A percentile compares a stretch with the other conserved stretches of the same genome.
Conservation (phyloP, 2,113 vertebrate genomes). For the Centropus bengalensis region DNA sequence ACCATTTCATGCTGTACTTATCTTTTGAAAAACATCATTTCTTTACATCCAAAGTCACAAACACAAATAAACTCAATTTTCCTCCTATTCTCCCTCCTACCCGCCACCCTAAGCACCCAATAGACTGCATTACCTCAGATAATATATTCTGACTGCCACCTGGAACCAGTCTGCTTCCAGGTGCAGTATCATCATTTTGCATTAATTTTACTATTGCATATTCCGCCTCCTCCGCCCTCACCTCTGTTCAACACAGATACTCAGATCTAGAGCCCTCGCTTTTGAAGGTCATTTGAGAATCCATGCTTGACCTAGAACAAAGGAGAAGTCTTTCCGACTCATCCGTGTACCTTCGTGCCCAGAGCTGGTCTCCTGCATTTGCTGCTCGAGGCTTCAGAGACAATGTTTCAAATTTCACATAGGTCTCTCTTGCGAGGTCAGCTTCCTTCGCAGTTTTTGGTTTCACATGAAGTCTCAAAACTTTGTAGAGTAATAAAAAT, state of each 20-base stretch:
- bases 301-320: slow-evolving; percentile 89
- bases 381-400: slow-evolving; percentile 84
- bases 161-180: background rate
- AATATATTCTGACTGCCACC: background rate
- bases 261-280: slow-evolving; percentile 85
- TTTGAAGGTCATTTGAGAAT: slow-evolving; percentile 90
- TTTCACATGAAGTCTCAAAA: slow-evolving; percentile 83
- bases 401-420: slow-evolving; percentile 93
- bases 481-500: slow-evolving; percentile 89
- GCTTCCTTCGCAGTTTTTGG: slow-evolving; percentile 69
- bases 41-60: background rate
- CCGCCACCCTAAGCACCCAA: background rate
- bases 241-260: slow-evolving; percentile 81
- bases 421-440: slow-evolving; percentile 90
- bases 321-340: slow-evolving; percentile 91
- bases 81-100: background rate
- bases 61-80: background rate
- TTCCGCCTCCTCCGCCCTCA: background rate
- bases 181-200: background rate
- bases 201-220: background rate
- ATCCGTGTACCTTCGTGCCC: slow-evolving; percentile 82
- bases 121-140: background rate
- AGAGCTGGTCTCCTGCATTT: slow-evolving; percentile 82
- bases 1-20: background rate
- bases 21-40: background rate